phyloP scores from a whole-genome alignment of 1,140 invertebrate genomes.

The Portunus trituberculatus region DNA sequence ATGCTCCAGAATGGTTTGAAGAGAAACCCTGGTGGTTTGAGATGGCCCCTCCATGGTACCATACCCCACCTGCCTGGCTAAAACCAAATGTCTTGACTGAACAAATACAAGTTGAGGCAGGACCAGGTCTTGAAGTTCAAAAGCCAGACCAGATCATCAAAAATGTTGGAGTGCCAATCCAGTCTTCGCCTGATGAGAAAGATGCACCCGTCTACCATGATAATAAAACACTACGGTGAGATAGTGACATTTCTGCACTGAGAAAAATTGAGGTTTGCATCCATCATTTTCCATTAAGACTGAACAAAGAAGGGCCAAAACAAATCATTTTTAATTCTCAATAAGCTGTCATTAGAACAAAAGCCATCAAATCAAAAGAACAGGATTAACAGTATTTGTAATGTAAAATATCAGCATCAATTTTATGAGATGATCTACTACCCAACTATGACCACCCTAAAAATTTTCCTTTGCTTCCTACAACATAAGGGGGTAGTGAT shows the following conservation, averaged over 20 bases:
- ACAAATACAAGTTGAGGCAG: background rate
- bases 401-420: too few species aligned
- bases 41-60: slow-evolving; percentile 15
- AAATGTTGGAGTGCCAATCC: background rate
- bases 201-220: background rate
- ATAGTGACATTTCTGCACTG: too few species aligned
- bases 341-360: background rate
- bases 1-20: background rate
- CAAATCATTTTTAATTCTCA: background rate
- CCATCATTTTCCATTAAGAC: background rate
- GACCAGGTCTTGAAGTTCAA: background rate
- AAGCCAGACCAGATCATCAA: background rate
- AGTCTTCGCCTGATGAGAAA: background rate
- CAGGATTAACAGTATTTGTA: background rate
- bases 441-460: too few species aligned
- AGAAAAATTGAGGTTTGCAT: background rate
- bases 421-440: too few species aligned
- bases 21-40: slow-evolving; percentile 28
- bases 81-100: background rate
- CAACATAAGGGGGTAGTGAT: too few species aligned
- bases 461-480: too few species aligned
- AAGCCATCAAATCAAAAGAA: background rate
- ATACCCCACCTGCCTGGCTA: background rate
- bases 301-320: background rate
- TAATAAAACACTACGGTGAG: slow-evolving; percentile 26